These are phyloP conservation scores for Natrix natrix DNA, from an alignment of 2,797 vertebrate genomes.

Conservation along the genomic window DNA sequence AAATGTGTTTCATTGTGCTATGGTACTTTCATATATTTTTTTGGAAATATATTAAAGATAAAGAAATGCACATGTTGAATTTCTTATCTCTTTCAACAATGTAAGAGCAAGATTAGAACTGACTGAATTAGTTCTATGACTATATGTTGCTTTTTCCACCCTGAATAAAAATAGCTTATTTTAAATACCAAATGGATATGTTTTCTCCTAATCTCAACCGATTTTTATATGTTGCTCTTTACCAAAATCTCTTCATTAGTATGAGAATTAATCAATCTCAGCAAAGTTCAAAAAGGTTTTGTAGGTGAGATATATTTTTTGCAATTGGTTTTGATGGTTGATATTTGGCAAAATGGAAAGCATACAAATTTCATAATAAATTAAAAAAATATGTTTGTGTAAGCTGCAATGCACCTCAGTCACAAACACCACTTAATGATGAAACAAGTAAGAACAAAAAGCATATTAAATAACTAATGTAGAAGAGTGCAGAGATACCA, in stretches of 20 bases:
- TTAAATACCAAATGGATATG: constrained; percentile 9
- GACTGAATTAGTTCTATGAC: constrained; percentile 3
- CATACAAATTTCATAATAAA: background rate
- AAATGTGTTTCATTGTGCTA: background rate
- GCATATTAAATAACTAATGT: background rate
- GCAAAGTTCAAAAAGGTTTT: background rate
- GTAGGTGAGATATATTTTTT: background rate
- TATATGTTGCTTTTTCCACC: background rate
- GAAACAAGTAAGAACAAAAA: background rate
- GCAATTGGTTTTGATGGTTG: background rate
- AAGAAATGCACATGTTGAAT: background rate
- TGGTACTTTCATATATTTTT: background rate
- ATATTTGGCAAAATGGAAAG: background rate
- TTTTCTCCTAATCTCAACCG: background rate
- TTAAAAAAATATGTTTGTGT: background rate
- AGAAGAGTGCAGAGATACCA: background rate
- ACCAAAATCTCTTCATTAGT: background rate
- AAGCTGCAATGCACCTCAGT: background rate
- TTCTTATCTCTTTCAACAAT: background rate
- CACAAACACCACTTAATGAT: constrained; percentile 1
- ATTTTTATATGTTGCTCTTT: constrained; percentile 21
- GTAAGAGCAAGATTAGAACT: background rate
- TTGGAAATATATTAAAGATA: background rate
- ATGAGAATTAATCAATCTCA: background rate
- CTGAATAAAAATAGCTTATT: background rate